phyloP scores from a whole-genome alignment of 2,113 vertebrate species.

The Passer domesticus region DNA sequence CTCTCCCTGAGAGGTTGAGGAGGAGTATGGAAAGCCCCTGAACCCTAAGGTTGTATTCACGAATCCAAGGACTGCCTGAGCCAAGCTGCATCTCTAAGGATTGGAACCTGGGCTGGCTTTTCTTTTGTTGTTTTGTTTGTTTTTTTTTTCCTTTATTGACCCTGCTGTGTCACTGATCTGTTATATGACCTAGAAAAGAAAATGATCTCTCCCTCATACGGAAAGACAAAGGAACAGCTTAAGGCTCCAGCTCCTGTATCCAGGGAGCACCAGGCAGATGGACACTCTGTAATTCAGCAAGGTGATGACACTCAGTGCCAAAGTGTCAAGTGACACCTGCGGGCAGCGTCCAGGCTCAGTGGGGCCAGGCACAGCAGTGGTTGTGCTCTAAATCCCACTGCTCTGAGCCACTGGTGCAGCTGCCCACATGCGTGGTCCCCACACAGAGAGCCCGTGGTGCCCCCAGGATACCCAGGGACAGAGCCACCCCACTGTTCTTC shows the following conservation, averaged over 20 bases:
- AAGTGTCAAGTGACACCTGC: not conserved
- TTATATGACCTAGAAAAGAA: slow-evolving; percentile 52
- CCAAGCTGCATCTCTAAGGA: not conserved
- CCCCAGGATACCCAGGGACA: not conserved
- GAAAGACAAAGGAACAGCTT: slow-evolving; percentile 29
- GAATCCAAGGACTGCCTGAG: not conserved
- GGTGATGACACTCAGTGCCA: not conserved
- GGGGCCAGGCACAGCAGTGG: not conserved
- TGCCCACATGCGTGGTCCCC: fast-evolving
- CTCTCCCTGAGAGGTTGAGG: not conserved
- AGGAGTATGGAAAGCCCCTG: not conserved
- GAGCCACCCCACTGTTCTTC: not conserved
- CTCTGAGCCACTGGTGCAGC: not conserved
- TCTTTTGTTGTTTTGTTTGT: not conserved
- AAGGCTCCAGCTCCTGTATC: not conserved
- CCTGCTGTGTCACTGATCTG: not conserved
- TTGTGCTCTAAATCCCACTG: not conserved
- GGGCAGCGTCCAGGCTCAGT: not conserved
- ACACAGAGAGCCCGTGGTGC: not conserved
- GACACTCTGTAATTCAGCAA: not conserved
- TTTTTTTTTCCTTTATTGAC: not conserved
- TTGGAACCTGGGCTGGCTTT: not conserved
- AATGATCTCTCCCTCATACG: not conserved
- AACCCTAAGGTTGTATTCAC: not conserved
- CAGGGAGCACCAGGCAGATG: slow-evolving; percentile 18